Conservation (phyloP, 2,113 vertebrate genomes). For the Eleginops maclovinus region DNA sequence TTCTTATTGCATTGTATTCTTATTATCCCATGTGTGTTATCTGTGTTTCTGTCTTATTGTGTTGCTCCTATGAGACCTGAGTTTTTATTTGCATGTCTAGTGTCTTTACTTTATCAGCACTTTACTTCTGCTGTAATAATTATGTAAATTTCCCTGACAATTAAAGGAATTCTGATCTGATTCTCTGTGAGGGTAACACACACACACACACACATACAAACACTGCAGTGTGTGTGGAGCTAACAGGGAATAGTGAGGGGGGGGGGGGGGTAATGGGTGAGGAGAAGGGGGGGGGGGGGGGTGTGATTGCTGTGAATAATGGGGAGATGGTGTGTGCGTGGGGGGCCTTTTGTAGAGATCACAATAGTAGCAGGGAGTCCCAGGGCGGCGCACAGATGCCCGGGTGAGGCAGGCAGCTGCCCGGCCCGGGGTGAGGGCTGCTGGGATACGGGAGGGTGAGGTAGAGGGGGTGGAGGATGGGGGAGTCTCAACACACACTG, state of each 20-base stretch:
- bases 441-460: slow-evolving; percentile 52
- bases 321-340: slow-evolving; percentile 67
- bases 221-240: slow-evolving; percentile 65
- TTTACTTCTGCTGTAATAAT: no score
- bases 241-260: slow-evolving; percentile 36
- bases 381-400: slow-evolving; percentile 79
- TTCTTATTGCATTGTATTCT: no score
- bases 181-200: slow-evolving; percentile 57
- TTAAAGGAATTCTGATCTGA: no score
- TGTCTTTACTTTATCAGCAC: no score
- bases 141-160: no score
- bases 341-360: slow-evolving; percentile 77
- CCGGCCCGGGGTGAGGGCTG: slow-evolving; percentile 74
- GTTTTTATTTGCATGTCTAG: no score
- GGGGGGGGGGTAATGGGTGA: slow-evolving; percentile 6
- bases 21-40: no score
- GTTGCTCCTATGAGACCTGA: no score
- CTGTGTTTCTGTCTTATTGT: no score
- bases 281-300: background rate
- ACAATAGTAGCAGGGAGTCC: slow-evolving; percentile 81
- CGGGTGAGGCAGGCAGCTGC: slow-evolving; percentile 75
- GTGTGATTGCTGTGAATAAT: slow-evolving; percentile 75
- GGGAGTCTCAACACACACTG: slow-evolving; percentile 51
- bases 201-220: slow-evolving; percentile 47
- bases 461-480: slow-evolving; percentile 12